Conservation (phyloP, 2,888 invertebrate species). For the Troglohyphantes excavatus region DNA sequence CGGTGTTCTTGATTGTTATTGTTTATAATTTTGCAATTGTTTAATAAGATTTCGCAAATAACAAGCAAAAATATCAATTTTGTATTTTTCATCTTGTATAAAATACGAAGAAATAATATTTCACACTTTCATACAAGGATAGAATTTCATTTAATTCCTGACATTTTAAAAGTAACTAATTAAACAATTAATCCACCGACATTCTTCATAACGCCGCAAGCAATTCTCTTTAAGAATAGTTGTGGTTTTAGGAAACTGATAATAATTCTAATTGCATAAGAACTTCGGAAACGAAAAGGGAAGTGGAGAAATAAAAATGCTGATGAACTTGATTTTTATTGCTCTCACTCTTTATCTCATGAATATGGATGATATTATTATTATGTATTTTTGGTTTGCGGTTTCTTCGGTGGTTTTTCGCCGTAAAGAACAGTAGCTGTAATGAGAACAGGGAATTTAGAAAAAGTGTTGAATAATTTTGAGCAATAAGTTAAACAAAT, state of each 20-base stretch:
- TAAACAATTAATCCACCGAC: too few relatives aligned
- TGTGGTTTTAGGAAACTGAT: background rate
- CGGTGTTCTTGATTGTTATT: too few relatives aligned
- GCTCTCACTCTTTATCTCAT: constrained; percentile 23
- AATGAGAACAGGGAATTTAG: background rate
- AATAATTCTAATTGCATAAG: constrained; percentile 9
- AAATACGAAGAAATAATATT: too few relatives aligned
- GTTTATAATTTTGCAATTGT: too few relatives aligned
- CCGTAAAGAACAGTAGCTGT: background rate
- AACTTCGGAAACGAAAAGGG: background rate
- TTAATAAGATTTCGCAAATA: too few relatives aligned
- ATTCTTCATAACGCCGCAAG: background rate
- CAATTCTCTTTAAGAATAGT: background rate
- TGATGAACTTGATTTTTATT: constrained; percentile 57
- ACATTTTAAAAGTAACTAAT: too few relatives aligned
- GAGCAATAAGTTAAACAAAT: constrained; percentile 2
- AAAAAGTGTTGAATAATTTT: background rate
- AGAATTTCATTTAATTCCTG: too few relatives aligned
- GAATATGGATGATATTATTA: constrained; percentile 48
- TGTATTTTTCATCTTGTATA: too few relatives aligned
- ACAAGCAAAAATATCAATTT: too few relatives aligned
- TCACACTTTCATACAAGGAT: too few relatives aligned
- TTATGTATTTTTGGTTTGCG: constrained; percentile 3
- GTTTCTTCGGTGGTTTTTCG: constrained; percentile 10
- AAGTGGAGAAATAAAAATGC: constrained; percentile 25